A percentile compares a stretch with the other conserved stretches of the same genome.
Evolutionary conservation across 2,888 invertebrate species (phyloP).

Genomic region (Melieria picta): DNA sequence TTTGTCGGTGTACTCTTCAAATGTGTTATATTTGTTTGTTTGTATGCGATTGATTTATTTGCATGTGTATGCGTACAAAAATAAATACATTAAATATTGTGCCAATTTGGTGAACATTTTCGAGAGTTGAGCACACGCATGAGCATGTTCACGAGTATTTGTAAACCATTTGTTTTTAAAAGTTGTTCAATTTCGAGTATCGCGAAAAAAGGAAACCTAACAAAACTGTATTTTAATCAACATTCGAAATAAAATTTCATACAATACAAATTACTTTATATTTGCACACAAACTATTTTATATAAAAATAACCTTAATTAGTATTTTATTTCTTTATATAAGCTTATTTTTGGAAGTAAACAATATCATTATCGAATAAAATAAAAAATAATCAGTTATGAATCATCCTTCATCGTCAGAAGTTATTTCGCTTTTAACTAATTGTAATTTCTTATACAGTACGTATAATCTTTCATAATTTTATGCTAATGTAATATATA

Average conservation of each 20-base stretch:
- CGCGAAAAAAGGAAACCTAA: too few species aligned
- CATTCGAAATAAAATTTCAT: slow-evolving; percentile 29
- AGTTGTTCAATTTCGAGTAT: too few species aligned
- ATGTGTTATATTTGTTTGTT: background rate
- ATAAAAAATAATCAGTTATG: slow-evolving; percentile 37
- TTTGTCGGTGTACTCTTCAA: slow-evolving; percentile 44
- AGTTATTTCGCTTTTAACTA: slow-evolving; percentile 53
- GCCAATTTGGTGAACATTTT: too few species aligned
- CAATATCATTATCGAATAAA: slow-evolving; percentile 40
- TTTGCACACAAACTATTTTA: slow-evolving; percentile 41
- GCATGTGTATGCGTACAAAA: slow-evolving; percentile 6
- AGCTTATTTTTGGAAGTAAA: slow-evolving; percentile 41
- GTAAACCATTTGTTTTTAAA: slow-evolving; percentile 14
- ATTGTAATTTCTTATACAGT: slow-evolving; percentile 54
- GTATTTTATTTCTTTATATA: slow-evolving; percentile 43
- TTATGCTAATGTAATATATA: slow-evolving; percentile 60
- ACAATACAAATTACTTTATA: slow-evolving; percentile 36
- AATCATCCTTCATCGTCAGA: slow-evolving; percentile 46
- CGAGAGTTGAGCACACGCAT: background rate
- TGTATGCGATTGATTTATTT: slow-evolving; percentile 29
- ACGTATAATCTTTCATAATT: slow-evolving; percentile 63
- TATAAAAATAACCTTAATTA: slow-evolving; percentile 40
- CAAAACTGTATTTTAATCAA: slow-evolving; percentile 11
- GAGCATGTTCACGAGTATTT: slow-evolving; percentile 12
- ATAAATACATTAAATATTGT: background rate